Evolutionary conservation across 2,113 vertebrate species (phyloP), one percentile per base, ranked within the genome.

Genomic region (Spheniscus mendiculus): DNA sequence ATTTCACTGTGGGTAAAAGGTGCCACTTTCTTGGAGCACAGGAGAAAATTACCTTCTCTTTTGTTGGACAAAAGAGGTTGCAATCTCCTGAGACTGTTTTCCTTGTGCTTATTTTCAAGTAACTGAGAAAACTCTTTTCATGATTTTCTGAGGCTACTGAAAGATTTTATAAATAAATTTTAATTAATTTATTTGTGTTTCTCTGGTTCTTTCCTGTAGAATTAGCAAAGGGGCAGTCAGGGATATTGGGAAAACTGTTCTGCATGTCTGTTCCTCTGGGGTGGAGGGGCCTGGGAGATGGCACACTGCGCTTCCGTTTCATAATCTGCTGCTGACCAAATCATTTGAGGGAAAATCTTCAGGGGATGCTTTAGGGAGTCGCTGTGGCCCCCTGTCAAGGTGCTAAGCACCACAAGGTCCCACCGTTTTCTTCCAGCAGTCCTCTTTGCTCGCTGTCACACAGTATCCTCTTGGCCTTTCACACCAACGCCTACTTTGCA

Each of bases 121-220:
- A 65, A 85, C 4, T 22, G 17, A 87, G 34, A 84, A 83, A 53
- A 77, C 1, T 7, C 3, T 80, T 84, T 58, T 45, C 34, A 19
- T 80, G 15, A 88, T 72, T 84, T 80, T 80, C 29, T 47, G 53
- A 87, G 49, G 21, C 49, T 82, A 69, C 56, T 50, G 30, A 23
- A 62, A 89, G 18, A 27, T 66, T 93, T 97, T 91, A 87, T 72
- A 90, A 97, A 96, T 95, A 58, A 90, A 94, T 96, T 77, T 58
- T 59, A 73, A 89, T 92, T 45, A 36, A 90, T 71, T 87, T 55
- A 84, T 78, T 84, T 71, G n/a, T 40, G 19, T 70, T 66, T n/a
- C 6, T 58, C 15, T 30, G 10, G 5, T 62, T 85, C 16, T 36
- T 79, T 71, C 25, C 70, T 53, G 15, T 0, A 76, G 52, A 85